A percentile compares a stretch with the other conserved stretches of the same genome.
Conservation (phyloP, 64 coral and sea anemone genomes). For the Dendrophyllia cribrosa region DNA sequence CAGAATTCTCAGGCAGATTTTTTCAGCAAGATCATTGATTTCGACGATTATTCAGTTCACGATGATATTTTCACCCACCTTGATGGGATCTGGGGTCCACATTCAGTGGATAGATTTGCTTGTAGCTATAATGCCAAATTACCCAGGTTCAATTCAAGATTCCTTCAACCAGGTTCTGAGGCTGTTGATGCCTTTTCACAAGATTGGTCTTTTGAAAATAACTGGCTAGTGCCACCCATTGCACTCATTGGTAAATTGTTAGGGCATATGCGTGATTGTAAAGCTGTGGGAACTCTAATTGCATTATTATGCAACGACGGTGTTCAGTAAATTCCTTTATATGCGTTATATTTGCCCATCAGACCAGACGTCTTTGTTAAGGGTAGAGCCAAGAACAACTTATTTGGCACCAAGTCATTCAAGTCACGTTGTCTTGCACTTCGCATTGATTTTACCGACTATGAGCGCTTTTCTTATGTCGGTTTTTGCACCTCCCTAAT, state of each 20-base stretch:
- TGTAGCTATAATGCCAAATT: conserved; percentile 69
- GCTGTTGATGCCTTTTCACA: conserved; percentile 69
- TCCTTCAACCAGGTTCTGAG: conserved; percentile 48
- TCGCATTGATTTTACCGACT: not conserved
- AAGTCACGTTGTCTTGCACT: conserved; percentile 25
- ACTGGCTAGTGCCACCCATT: not conserved
- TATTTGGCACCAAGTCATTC: not conserved
- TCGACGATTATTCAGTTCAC: conserved; percentile 52
- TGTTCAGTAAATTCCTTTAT: conserved; percentile 23
- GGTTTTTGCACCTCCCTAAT: not conserved
- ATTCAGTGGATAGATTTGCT: conserved; percentile 64
- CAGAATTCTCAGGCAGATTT: conserved; percentile 35
- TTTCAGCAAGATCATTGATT: conserved; percentile 36
- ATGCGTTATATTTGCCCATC: not conserved
- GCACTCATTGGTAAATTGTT: not conserved
- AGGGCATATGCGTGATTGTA: not conserved
- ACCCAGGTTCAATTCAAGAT: conserved; percentile 67
- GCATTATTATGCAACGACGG: conserved; percentile 4
- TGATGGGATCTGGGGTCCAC: conserved; percentile 54
- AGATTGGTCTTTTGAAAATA: conserved; percentile 49
- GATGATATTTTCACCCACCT: conserved; percentile 35
- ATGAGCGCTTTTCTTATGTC: not conserved
- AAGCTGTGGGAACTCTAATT: not conserved
- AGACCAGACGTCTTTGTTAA: conserved; percentile 36
- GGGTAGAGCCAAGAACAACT: conserved; percentile 37